Conservation (phyloP, 2,888 invertebrate species). For the Nephrotoma guestfalica region DNA sequence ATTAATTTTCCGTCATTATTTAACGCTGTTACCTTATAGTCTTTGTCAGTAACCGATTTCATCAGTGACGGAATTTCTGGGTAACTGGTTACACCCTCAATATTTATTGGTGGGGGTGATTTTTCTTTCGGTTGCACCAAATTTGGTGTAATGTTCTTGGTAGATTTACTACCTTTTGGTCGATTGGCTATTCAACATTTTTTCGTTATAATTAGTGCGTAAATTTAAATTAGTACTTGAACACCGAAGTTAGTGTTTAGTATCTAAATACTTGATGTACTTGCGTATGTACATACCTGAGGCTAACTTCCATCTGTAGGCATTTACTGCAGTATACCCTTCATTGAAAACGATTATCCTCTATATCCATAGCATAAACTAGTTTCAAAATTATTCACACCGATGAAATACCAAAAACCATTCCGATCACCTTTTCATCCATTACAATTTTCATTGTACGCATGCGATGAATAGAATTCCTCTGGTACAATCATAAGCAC, state of each 20-base stretch:
- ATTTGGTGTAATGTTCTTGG: too few species aligned
- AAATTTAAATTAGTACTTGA: background rate
- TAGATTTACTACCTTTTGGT: too few species aligned
- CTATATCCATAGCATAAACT: background rate
- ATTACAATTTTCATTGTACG: background rate
- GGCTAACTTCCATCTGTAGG: background rate
- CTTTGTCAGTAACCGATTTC: too few species aligned
- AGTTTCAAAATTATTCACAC: background rate
- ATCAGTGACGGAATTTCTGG: too few species aligned
- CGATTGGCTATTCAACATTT: background rate
- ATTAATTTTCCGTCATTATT: too few species aligned
- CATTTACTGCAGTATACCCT: background rate
- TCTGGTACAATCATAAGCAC: background rate
- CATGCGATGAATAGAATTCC: background rate
- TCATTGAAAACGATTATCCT: background rate
- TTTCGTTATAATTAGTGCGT: background rate
- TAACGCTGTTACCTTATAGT: too few species aligned
- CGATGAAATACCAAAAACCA: background rate
- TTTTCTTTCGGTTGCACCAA: too few species aligned
- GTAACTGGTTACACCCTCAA: too few species aligned
- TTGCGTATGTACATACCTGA: too few species aligned
- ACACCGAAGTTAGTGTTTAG: background rate
- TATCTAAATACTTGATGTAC: background rate
- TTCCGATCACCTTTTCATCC: background rate
- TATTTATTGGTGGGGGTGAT: too few species aligned